phyloP scores from a whole-genome alignment of 1,140 invertebrate species.

The Camponotus floridanus region DNA sequence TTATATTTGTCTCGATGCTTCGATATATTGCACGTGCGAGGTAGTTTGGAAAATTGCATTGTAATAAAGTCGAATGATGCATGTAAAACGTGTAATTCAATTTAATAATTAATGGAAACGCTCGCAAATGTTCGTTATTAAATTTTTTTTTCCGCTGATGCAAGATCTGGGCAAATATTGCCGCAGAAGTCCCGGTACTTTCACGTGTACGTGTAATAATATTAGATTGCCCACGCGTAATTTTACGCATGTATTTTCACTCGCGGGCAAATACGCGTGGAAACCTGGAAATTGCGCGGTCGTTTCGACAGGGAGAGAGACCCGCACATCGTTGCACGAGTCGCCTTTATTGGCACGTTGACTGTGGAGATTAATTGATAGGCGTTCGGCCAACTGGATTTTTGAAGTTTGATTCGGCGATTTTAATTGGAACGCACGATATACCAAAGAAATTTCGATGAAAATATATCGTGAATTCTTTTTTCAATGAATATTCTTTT shows the following conservation, averaged over 20 bases:
- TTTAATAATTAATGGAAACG: constrained; percentile 48
- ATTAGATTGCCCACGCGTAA: background rate
- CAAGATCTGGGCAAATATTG: constrained; percentile 38
- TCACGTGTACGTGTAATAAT: background rate
- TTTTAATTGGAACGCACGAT: constrained; percentile 65
- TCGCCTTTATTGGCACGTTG: constrained; percentile 64
- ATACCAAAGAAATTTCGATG: constrained; percentile 53
- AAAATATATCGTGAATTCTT: constrained; percentile 1
- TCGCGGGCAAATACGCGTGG: constrained; percentile 9
- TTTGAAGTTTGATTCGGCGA: constrained; percentile 44
- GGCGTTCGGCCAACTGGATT: constrained; percentile 60
- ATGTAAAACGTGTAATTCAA: constrained; percentile 29
- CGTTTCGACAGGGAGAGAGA: constrained; percentile 26
- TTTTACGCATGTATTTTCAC: constrained; percentile 47
- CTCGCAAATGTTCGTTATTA: constrained; percentile 18
- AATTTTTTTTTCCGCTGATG: constrained; percentile 10
- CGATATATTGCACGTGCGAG: background rate
- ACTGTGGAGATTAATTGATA: constrained; percentile 65
- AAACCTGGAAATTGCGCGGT: constrained; percentile 58
- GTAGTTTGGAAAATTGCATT: constrained; percentile 24
- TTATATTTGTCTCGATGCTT: background rate
- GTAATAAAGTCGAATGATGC: background rate
- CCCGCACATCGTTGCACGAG: constrained; percentile 46
- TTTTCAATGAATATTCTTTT: background rate
- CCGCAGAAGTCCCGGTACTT: constrained; percentile 12